Evolutionary conservation across 1,140 invertebrate genomes (phyloP), one percentile per base, ranked within the genome.

Genomic region (Carcinoscorpius rotundicauda): DNA sequence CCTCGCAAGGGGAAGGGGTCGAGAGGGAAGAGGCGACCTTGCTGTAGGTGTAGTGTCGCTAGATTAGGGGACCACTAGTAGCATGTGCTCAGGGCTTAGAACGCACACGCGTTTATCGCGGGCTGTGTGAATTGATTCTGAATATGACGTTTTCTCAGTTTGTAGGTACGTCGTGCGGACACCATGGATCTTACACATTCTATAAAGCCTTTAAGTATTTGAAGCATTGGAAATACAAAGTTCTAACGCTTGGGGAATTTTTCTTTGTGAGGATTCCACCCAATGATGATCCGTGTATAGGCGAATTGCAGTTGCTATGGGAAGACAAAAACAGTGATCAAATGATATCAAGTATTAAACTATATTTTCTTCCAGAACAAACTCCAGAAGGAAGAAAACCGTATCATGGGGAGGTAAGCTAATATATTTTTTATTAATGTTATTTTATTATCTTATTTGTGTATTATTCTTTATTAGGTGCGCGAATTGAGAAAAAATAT

Each of bases 351-450:
- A 91, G 88, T 74, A 78, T 94, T 49, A 78, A 90, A 72, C 81
- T 95, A 10, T 96, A 95, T 79, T 94, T 94, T 79, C 80, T 94
- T 69, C 93, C 93, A 59, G 91, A 95, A 81, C 91, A 94, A 79
- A 94, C 91, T 49, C 90, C 91, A 3, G 89, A 91, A 59, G 92
- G 91, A 53, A 81, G 89, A 70, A 83, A 83, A 73, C 83, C 86
- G 71, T 79, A 81, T 69, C 91, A 94, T 75, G 93, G 92, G 76
- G 87, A 94, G 89, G 93, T 95, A 76, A 84, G 84, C 75, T 29
- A 29, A 29, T 29, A 29, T 29, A 1, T 29, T 29, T 29, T 29
- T 29, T 29, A 29, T 29, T 29, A 29, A 29, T 29, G 29, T 29
- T 29, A 29, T 29, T 29, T 29, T 29, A 29, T 29, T 29, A 29